Conservation (phyloP, 1,140 invertebrate species). For the Philaenus spumarius region DNA sequence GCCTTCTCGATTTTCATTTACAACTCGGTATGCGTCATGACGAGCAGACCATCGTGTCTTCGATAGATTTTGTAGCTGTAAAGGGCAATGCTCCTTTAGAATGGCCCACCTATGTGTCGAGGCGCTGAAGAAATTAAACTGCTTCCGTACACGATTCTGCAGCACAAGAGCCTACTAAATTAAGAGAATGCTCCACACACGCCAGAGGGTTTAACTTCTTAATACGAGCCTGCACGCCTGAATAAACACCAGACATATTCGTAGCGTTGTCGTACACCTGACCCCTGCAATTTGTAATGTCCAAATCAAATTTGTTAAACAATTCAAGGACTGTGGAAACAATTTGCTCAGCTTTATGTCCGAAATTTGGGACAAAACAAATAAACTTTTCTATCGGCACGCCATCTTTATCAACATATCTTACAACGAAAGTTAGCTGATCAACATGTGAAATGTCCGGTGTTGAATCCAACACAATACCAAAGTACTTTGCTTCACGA, state of each 20-base stretch:
- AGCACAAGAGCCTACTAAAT: too few relatives aligned
- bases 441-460: too few relatives aligned
- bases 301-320: constrained; percentile 17
- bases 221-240: constrained; percentile 33
- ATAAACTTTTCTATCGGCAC: constrained; percentile 11
- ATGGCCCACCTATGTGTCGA: too few relatives aligned
- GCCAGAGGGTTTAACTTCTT: constrained; percentile 29
- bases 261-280: constrained; percentile 31
- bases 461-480: too few relatives aligned
- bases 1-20: background rate
- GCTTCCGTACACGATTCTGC: constrained; percentile 32
- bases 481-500: background rate
- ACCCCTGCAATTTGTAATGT: constrained; percentile 23
- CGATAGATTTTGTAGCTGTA: constrained; percentile 3
- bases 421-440: too few relatives aligned
- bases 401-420: constrained; percentile 26
- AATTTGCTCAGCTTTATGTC: constrained; percentile 14
- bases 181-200: too few relatives aligned
- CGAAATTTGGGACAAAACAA: constrained; percentile 6
- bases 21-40: background rate
- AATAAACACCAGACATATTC: constrained; percentile 30
- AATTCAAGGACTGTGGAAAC: constrained; percentile 8
- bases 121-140: constrained; percentile 4
- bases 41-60: constrained; percentile 1
- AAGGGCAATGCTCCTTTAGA: constrained; percentile 2